Percentiles rank a stretch among this genome's conserved stretches.
These are phyloP conservation scores for Salarias fasciatus DNA, from an alignment of 2,797 vertebrate species.

Conservation along the genomic window DNA sequence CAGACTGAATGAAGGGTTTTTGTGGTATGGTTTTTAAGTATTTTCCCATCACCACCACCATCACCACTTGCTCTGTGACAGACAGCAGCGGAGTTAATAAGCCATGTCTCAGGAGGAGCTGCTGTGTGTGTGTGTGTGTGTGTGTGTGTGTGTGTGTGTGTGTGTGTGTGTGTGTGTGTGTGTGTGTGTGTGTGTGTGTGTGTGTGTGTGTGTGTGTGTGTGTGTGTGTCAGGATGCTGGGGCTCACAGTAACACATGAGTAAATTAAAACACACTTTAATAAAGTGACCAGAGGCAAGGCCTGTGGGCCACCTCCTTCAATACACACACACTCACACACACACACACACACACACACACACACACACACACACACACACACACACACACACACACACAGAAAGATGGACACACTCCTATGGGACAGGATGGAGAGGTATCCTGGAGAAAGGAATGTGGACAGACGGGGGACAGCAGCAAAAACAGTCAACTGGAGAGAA, in stretches of 20 bases:
- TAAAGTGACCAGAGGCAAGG: conserved; percentile 88
- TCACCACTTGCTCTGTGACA: conserved; percentile 70
- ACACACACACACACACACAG: conserved; percentile 43
- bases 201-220: conserved; percentile 41
- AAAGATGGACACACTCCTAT: conserved; percentile 55
- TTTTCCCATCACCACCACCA: not conserved
- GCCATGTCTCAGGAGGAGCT: conserved; percentile 68
- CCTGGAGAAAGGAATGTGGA: conserved; percentile 86
- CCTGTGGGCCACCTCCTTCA: conserved; percentile 76
- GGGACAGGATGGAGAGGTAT: conserved; percentile 86
- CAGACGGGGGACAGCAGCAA: conserved; percentile 65
- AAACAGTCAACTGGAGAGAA: conserved; percentile 58
- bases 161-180: conserved; percentile 41
- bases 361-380: conserved; percentile 50
- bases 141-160: conserved; percentile 43
- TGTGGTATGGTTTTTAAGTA: conserved; percentile 61
- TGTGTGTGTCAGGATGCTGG: conserved; percentile 61
- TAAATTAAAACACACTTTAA: conserved; percentile 92
- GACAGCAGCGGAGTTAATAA: conserved; percentile 78
- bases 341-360: conserved; percentile 31
- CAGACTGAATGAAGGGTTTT: conserved; percentile 56
- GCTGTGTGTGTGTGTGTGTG: conserved; percentile 23
- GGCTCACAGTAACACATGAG: conserved; percentile 79
- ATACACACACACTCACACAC: conserved; percentile 35
- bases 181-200: conserved; percentile 32